A percentile compares a stretch with the other conserved stretches of the same genome.
Evolutionary conservation across 2,797 vertebrate species (phyloP).

Genomic region (Danio aesculapii): DNA sequence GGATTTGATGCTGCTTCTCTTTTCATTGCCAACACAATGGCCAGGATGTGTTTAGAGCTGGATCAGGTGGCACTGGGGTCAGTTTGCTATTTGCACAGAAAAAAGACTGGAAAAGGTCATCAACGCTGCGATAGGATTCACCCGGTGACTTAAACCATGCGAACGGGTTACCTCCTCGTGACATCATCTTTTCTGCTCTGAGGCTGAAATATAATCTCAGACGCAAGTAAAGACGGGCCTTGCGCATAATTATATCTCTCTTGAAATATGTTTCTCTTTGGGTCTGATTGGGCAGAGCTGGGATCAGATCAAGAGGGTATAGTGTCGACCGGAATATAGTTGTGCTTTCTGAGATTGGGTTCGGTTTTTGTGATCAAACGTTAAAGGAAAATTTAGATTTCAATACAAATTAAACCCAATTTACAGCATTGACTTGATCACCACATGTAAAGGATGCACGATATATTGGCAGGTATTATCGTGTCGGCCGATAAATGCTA

Average conservation of each 20-base stretch:
- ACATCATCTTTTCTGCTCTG: conserved; percentile 54
- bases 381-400: too few species aligned
- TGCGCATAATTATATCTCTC: conserved; percentile 39
- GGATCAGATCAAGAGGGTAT: conserved; percentile 18
- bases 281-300: conserved; percentile 38
- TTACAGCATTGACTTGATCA: neutral
- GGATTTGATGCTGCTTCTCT: conserved; percentile 35
- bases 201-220: conserved; percentile 53
- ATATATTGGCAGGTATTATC: too few species aligned
- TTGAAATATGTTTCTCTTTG: conserved; percentile 42
- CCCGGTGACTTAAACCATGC: conserved; percentile 38
- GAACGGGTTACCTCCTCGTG: conserved; percentile 43
- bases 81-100: conserved; percentile 30
- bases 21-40: conserved; percentile 46
- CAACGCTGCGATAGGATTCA: conserved; percentile 10
- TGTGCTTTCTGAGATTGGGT: conserved; percentile 44
- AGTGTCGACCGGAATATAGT: neutral
- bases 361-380: conserved; percentile 29
- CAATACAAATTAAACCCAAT: neutral
- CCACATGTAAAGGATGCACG: neutral
- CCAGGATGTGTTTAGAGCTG: conserved; percentile 37
- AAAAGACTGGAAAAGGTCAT: conserved; percentile 50
- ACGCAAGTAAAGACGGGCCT: conserved; percentile 36
- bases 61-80: conserved; percentile 47
- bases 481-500: too few species aligned